phyloP scores from a whole-genome alignment of 2,797 vertebrate species.

The Phyllotis vaccarum region DNA sequence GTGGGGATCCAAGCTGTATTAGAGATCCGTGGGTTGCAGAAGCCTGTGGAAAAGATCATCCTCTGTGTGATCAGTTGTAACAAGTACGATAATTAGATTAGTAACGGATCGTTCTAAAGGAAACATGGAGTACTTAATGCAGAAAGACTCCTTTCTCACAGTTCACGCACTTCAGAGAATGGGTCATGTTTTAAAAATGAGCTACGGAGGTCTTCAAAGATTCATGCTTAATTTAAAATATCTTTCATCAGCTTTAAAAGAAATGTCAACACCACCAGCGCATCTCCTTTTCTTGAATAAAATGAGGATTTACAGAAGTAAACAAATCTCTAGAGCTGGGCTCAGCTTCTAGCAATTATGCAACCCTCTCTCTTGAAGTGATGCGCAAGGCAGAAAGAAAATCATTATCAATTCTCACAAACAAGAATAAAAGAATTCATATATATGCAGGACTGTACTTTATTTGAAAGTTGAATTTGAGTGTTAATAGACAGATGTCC shows the following conservation, averaged over 20 bases:
- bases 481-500: slow-evolving; percentile 15
- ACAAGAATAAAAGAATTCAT: slow-evolving; percentile 25
- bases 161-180: slow-evolving; percentile 52
- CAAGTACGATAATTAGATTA: slow-evolving; percentile 70
- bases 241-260: slow-evolving; percentile 72
- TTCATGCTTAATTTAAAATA: slow-evolving; percentile 76
- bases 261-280: slow-evolving; percentile 66
- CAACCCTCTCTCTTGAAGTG: slow-evolving; percentile 31
- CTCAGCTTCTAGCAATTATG: slow-evolving; percentile 52
- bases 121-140: slow-evolving; percentile 41
- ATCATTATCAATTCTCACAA: slow-evolving; percentile 44
- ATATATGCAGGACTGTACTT: background rate
- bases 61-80: slow-evolving; percentile 47
- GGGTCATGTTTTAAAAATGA: slow-evolving; percentile 73
- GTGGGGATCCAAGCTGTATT: background rate
- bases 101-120: slow-evolving; percentile 51
- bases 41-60: slow-evolving; percentile 33
- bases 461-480: slow-evolving; percentile 18
- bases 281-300: slow-evolving; percentile 39
- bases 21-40: background rate
- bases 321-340: slow-evolving; percentile 55
- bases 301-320: slow-evolving; percentile 68
- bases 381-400: slow-evolving; percentile 31
- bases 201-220: slow-evolving; percentile 60
- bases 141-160: slow-evolving; percentile 23